Percentiles rank a stretch among this genome's conserved stretches.
phyloP scores from a whole-genome alignment of 2,113 vertebrate genomes.

The Trinectes maculatus region DNA sequence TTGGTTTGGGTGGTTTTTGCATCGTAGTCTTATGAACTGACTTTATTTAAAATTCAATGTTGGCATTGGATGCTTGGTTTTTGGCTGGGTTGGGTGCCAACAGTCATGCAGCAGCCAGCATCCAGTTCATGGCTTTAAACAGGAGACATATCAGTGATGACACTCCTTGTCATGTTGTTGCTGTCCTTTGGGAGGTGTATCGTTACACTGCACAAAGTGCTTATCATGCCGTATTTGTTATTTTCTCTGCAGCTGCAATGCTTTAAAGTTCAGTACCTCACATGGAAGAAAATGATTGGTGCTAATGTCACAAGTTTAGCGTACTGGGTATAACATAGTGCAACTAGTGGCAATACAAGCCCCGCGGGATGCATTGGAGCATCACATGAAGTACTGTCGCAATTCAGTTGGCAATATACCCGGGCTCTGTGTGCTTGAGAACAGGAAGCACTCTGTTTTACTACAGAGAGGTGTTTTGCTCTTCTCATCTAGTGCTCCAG shows the following conservation, averaged over 20 bases:
- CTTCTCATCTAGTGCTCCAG: slow-evolving; percentile 13
- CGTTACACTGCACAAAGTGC: not conserved
- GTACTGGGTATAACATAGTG: slow-evolving; percentile 20
- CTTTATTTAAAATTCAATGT: not conserved
- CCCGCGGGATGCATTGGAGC: slow-evolving; percentile 26
- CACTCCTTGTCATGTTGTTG: slow-evolving; percentile 2
- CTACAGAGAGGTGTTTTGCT: slow-evolving; percentile 16
- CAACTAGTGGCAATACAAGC: slow-evolving; percentile 36
- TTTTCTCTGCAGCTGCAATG: slow-evolving; percentile 4
- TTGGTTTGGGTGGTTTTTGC: slow-evolving; percentile 6
- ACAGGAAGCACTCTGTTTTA: slow-evolving; percentile 13
- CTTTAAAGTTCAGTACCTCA: slow-evolving; percentile 1
- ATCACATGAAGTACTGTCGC: slow-evolving; percentile 46
- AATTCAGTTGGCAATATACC: slow-evolving; percentile 26
- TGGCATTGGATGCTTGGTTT: not conserved
- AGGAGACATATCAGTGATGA: not conserved
- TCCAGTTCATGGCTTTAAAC: slow-evolving; percentile 1
- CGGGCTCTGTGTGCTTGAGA: not conserved
- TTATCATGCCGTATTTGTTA: slow-evolving; percentile 9
- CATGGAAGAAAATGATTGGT: not conserved
- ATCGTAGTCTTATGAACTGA: not conserved
- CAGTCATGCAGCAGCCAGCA: not conserved
- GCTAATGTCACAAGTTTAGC: slow-evolving; percentile 5
- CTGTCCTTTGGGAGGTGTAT: not conserved
- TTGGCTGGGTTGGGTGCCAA: not conserved